A percentile compares a stretch with the other conserved stretches of the same genome.
phyloP scores from a whole-genome alignment of 2,888 invertebrate genomes.

The Opisthograptis luteolata region DNA sequence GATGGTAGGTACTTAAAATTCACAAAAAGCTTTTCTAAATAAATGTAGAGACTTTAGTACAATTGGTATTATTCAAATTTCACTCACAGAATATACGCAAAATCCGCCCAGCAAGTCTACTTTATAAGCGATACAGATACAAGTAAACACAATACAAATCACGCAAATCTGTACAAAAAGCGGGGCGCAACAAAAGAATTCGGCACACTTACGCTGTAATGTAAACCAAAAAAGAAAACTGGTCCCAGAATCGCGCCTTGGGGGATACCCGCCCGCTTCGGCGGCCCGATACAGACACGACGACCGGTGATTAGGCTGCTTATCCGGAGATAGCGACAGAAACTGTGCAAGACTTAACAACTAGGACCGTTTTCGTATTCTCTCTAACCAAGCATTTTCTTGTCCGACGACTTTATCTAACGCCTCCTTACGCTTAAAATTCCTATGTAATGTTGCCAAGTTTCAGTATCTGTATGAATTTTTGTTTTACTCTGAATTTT shows the following conservation, averaged over 20 bases:
- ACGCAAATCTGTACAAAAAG: conserved; percentile 73
- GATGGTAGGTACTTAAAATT: no score
- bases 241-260: conserved; percentile 81
- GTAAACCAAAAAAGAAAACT: conserved; percentile 83
- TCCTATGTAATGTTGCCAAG: conserved; percentile 71
- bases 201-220: conserved; percentile 82
- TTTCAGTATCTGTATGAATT: conserved; percentile 59
- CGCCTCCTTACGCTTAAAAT: conserved; percentile 73
- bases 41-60: conserved; percentile 15
- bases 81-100: conserved; percentile 8
- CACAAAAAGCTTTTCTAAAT: neutral
- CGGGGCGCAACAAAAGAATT: conserved; percentile 78
- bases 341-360: conserved; percentile 85
- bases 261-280: conserved; percentile 75
- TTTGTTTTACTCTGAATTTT: conserved; percentile 29
- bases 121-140: conserved; percentile 45
- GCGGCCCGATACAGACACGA: conserved; percentile 82
- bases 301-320: conserved; percentile 84
- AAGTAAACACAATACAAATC: conserved; percentile 69
- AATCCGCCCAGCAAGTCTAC: conserved; percentile 27
- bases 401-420: conserved; percentile 79
- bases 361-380: conserved; percentile 84
- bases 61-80: conserved; percentile 19
- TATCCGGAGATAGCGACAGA: conserved; percentile 84
- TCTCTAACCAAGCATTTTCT: conserved; percentile 79